Conservation (phyloP, 2,113 vertebrate genomes). For the Rafetus swinhoei region DNA sequence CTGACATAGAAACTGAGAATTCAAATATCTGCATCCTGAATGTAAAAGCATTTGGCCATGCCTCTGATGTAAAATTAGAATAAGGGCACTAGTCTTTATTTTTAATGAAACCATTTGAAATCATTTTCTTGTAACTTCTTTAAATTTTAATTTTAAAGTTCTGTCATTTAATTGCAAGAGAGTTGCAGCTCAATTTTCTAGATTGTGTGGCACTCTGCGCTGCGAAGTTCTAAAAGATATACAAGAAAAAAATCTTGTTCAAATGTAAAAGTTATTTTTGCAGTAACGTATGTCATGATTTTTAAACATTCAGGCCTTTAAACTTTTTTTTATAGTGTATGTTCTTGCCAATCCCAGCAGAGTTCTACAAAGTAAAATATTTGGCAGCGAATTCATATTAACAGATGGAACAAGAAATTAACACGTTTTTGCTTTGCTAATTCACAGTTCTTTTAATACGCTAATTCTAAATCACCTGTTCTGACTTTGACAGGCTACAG, state of each 20-base stretch:
- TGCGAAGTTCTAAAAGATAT: conserved; percentile 82
- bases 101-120: conserved; percentile 58
- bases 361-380: conserved; percentile 93
- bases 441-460: conserved; percentile 97
- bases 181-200: conserved; percentile 71
- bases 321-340: conserved; percentile 91
- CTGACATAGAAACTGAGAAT: not conserved
- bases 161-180: conserved; percentile 74
- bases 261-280: conserved; percentile 88
- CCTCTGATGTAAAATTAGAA: conserved; percentile 6
- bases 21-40: not conserved
- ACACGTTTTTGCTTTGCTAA: conserved; percentile 97
- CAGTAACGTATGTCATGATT: conserved; percentile 89
- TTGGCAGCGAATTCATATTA: conserved; percentile 99
- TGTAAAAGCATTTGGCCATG: not conserved
- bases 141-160: conserved; percentile 64
- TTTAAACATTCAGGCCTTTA: conserved; percentile 89
- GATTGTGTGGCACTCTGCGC: conserved; percentile 73
- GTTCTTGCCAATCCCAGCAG: conserved; percentile 90
- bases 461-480: conserved; percentile 91
- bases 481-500: conserved; percentile 97
- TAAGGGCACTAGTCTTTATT: conserved; percentile 32
- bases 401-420: conserved; percentile 99
- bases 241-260: conserved; percentile 81
- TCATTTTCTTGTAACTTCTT: conserved; percentile 54